A percentile compares a stretch with the other conserved stretches of the same genome.
These are phyloP conservation scores for Octonoba sinensis DNA, from an alignment of 2,888 invertebrate genomes.

Conservation along the genomic window DNA sequence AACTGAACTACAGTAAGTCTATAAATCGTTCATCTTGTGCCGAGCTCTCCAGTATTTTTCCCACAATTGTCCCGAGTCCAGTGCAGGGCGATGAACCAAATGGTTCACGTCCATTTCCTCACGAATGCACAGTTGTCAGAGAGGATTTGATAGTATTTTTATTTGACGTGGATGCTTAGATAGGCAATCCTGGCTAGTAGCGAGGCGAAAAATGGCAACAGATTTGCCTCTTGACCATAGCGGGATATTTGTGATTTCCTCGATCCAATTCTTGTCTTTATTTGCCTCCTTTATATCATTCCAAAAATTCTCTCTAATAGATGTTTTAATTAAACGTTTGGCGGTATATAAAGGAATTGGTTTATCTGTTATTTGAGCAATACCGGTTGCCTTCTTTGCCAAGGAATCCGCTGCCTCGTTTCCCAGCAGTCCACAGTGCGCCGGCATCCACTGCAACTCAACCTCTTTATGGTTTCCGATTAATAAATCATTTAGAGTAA, in stretches of 20 bases:
- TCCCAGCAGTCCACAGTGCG: slow-evolving; percentile 1
- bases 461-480: background rate
- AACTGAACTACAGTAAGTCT: too few species aligned
- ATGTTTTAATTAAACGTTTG: background rate
- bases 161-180: background rate
- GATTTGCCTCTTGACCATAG: background rate
- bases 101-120: background rate
- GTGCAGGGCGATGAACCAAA: background rate
- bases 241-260: slow-evolving; percentile 1
- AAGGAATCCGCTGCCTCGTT: background rate
- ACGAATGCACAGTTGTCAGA: background rate
- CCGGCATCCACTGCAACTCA: background rate
- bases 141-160: background rate
- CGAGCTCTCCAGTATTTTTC: too few species aligned
- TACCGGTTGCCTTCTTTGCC: background rate
- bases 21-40: too few species aligned
- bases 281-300: background rate
- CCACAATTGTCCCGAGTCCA: background rate
- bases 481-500: too few species aligned
- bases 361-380: background rate
- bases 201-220: background rate
- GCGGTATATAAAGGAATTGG: background rate
- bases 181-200: background rate
- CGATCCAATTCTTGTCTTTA: background rate
- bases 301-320: background rate